Evolutionary conservation across 92 coral and sea anemone species (phyloP).

Genomic region (Zoanthus sansibaricus): DNA sequence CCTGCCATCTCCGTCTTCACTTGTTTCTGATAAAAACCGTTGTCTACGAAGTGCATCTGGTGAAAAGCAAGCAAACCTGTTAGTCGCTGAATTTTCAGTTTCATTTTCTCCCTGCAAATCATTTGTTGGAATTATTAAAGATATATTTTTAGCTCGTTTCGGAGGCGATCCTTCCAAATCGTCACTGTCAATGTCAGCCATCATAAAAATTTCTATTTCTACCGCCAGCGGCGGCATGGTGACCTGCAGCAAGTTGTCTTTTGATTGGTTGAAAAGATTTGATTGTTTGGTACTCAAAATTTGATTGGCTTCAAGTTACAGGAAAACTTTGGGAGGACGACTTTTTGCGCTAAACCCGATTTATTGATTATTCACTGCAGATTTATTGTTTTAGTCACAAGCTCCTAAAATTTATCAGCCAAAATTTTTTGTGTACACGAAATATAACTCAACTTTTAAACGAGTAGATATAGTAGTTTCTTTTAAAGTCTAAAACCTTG

Average conservation of each 20-base stretch:
- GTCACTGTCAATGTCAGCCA: slow-evolving; percentile 59
- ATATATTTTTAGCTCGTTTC: slow-evolving; percentile 33
- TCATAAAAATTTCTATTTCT: slow-evolving; percentile 32
- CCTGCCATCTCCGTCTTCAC: slow-evolving; percentile 30
- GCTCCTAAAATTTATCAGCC: not conserved
- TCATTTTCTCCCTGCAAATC: slow-evolving; percentile 1
- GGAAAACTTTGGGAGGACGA: slow-evolving; percentile 1
- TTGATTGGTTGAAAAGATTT: slow-evolving; percentile 21
- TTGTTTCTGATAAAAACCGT: slow-evolving; percentile 61
- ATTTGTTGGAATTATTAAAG: slow-evolving; percentile 5
- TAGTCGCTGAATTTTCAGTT: not conserved
- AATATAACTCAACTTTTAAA: not conserved
- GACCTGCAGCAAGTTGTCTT: slow-evolving; percentile 4
- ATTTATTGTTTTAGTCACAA: not conserved
- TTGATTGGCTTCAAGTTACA: slow-evolving; percentile 35
- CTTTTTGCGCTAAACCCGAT: not conserved
- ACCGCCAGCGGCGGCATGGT: too few species aligned
- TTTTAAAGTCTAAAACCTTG: not conserved
- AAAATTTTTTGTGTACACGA: not conserved
- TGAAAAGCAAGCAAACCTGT: slow-evolving; percentile 65
- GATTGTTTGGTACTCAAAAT: slow-evolving; percentile 17
- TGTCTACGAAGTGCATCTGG: slow-evolving; percentile 86
- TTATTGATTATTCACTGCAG: not conserved
- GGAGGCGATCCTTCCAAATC: slow-evolving; percentile 4
- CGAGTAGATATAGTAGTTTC: not conserved